Base-by-base conservation (phyloP, 2,113 vertebrate species). In the Acanthisitta chloris region DNA sequence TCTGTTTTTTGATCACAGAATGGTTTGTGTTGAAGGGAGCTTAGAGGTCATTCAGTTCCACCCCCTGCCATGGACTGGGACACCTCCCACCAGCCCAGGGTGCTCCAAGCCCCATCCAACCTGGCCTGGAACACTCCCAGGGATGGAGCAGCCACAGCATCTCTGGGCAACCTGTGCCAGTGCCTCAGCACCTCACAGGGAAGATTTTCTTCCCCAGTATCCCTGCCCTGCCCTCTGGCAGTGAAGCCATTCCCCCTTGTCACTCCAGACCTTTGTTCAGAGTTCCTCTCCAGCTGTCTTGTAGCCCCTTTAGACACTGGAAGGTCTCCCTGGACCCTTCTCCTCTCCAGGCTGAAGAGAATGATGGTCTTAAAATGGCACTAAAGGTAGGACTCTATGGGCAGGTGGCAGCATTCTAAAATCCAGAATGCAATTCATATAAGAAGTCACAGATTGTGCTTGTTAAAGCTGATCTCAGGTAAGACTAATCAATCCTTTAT, bases 1-100 rank as follows among this genome's bases (percentile, higher is more conserved):
- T 70, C 26, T 62, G 0, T 36, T 42, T 70, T 86, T 46, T 54
- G 5, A 48, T 62, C 8, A 7, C 1, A 19, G 21, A 69, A 19
- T 23, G 8, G 7, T 14, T 81, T 45, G 54, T n/a, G 8, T 12
- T 69, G 25, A 40, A 61, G 9, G n/a, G 20, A 54, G 11, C 8
- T 76, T 82, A 48, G 62, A 69, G 3, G 4, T 1, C 54, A 46
- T 23, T 12, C 31, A 31, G n/a, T 61, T 1, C 10, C 48, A 26
- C 13, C 10, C 33, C 14, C 20, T 67, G 33, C 55, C 34, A n/a
- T 38, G 43, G 28, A 12, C 19, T 45, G 61, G 52, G 40, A 31
- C 16, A 67, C 11, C 33, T 82, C 2, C 62, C 54, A 76, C 33
- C 10, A 0, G 9, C n/a, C 14, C 64, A 62, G 23, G 12, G 0